Evolutionary conservation across 2,888 invertebrate species (phyloP).

Genomic region (Quadriops clusia): DNA sequence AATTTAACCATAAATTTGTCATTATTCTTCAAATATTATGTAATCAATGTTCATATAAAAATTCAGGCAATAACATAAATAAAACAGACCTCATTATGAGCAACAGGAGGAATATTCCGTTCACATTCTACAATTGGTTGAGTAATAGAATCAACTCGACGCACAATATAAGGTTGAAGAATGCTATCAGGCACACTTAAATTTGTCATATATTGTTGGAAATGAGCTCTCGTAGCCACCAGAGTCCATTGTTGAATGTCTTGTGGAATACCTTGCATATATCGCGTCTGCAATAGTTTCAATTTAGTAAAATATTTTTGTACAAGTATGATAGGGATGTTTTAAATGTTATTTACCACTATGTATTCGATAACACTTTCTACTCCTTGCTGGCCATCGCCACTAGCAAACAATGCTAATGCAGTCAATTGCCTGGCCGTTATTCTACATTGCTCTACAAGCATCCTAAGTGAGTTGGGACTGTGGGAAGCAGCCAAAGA

Average conservation of each 20-base stretch:
- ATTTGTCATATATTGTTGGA: slow-evolving; percentile 25
- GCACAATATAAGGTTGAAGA: slow-evolving; percentile 29
- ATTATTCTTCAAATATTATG: no score
- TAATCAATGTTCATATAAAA: no score
- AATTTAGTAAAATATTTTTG: slow-evolving; percentile 5
- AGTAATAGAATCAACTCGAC: slow-evolving; percentile 20
- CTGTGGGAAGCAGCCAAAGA: slow-evolving; percentile 22
- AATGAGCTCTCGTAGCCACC: slow-evolving; percentile 24
- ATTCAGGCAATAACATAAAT: no score
- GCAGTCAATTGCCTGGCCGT: slow-evolving; percentile 27
- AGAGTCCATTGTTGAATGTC: slow-evolving; percentile 32
- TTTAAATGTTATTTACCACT: slow-evolving; percentile 28
- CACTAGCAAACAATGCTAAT: slow-evolving; percentile 27
- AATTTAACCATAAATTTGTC: no score
- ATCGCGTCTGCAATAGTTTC: slow-evolving; percentile 21
- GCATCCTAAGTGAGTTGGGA: slow-evolving; percentile 21
- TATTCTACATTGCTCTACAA: slow-evolving; percentile 26
- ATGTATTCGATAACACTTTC: slow-evolving; percentile 32
- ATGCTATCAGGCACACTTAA: slow-evolving; percentile 25
- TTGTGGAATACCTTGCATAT: slow-evolving; percentile 27
- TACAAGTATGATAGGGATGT: no score
- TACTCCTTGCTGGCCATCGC: slow-evolving; percentile 34
- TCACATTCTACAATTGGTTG: slow-evolving; percentile 23
- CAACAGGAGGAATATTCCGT: no score
- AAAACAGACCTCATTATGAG: no score